Base-by-base conservation (phyloP, 2,797 vertebrate genomes). In the Gambelia wislizenii region DNA sequence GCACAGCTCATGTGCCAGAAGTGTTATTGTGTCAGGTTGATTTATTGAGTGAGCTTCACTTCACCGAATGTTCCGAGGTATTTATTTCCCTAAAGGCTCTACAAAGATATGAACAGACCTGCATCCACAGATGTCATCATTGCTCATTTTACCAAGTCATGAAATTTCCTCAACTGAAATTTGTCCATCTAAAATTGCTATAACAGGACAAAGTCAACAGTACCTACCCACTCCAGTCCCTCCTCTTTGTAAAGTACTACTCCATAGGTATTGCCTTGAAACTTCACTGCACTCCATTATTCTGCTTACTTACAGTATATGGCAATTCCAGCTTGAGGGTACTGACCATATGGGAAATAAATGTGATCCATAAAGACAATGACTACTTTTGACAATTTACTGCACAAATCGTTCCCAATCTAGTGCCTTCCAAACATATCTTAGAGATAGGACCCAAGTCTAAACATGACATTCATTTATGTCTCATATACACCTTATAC, bases 1-100 rank as follows among this genome's bases (percentile, higher is more conserved):
- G 97, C 97, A 97, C 96, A 97, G 97, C 97, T 98, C 98, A 98
- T 99, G 98, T 99, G 98, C 99, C 99, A 99, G 99, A 99, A 99
- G 99, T 99, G 99, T 99, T 99, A 99, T 99, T 99, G 99, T 99
- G 99, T 99, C 99, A 99, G 98, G 98, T 99, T 99, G 99, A 99
- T 99, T 99, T 99, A 99, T 99, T 99, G 99, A 99, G 98, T 99
- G 98, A 99, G 99, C 98, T 99, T 99, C 99, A 99, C 99, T 99
- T 98, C 98, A 98, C 98, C 98, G 99, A 99, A 99, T 99, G 99
- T 99, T 99, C 98, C 97, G 97, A 99, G 98, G 99, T 99, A 99
- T 99, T 99, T 99, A 99, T 99, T 99, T 99, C 99, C 99, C 99
- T 99, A 99, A 99, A 99, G 99, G 98, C 99, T 98, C 97, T 96